Percentiles rank a stretch among this genome's conserved stretches.
phyloP scores from a whole-genome alignment of 2,888 invertebrate genomes.

The Cephus sareptanus region DNA sequence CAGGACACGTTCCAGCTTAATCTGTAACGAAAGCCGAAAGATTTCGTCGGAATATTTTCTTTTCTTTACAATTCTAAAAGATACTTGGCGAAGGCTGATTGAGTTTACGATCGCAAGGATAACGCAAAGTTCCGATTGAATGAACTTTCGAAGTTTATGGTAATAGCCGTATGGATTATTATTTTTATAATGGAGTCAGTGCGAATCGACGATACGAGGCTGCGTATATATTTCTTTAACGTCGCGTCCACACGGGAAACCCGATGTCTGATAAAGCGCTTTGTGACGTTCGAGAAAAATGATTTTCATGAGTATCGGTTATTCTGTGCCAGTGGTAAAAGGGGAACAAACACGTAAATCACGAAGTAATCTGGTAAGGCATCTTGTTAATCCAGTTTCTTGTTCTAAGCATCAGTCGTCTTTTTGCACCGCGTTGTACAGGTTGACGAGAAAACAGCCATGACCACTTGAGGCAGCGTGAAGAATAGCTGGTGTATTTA shows the following conservation, averaged over 20 bases:
- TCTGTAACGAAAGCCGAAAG: constrained; percentile 73
- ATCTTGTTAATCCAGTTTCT: background rate
- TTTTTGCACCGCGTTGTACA: background rate
- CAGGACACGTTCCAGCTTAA: constrained; percentile 93
- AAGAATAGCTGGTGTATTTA: background rate
- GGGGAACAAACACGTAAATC: background rate
- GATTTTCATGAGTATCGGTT: background rate
- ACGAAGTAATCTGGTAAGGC: background rate
- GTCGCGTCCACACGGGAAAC: background rate
- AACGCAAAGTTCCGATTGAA: too few species aligned
- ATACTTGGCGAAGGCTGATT: background rate
- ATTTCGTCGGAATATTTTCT: constrained; percentile 9
- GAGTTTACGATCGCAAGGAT: background rate
- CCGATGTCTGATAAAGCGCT: too few species aligned
- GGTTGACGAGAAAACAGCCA: background rate
- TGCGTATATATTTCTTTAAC: background rate
- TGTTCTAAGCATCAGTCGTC: background rate
- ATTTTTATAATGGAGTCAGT: background rate
- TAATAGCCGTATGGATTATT: background rate
- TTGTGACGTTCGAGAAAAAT: background rate
- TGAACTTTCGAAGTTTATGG: background rate
- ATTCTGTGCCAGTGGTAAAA: background rate
- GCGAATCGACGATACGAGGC: background rate
- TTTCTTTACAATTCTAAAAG: background rate
- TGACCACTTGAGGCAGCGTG: background rate